These are phyloP conservation scores for Protonemura montana DNA, from an alignment of 2,888 invertebrate genomes.

Conservation along the genomic window DNA sequence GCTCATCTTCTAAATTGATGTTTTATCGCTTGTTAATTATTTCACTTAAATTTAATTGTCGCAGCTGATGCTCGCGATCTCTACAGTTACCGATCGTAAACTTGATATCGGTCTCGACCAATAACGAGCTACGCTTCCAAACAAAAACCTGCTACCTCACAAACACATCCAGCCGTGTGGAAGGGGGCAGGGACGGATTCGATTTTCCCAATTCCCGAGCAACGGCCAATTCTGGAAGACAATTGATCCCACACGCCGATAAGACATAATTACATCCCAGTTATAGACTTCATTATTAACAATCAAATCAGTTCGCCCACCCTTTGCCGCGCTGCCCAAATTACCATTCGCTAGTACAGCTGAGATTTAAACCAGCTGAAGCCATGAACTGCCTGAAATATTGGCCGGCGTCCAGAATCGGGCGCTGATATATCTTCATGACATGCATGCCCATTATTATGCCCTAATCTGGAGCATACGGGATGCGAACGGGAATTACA, in stretches of 20 bases:
- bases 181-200: neutral
- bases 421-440: neutral
- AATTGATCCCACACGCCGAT: neutral
- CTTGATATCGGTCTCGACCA: neutral
- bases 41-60: neutral
- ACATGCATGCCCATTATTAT: constrained; percentile 12
- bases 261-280: constrained; percentile 7
- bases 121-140: neutral
- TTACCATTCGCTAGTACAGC: neutral
- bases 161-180: neutral
- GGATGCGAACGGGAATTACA: neutral
- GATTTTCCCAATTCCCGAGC: neutral
- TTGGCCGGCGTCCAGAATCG: neutral
- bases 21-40: neutral
- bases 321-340: neutral
- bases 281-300: constrained; percentile 12
- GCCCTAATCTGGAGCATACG: constrained; percentile 12
- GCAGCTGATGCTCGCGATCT: neutral
- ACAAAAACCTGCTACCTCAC: neutral
- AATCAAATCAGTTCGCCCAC: neutral
- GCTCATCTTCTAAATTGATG: neutral
- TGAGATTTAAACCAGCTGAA: neutral
- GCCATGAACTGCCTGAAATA: neutral
- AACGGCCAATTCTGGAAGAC: neutral
- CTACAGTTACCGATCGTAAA: neutral